These are phyloP conservation scores for Platyura marginata DNA, from an alignment of 1,140 invertebrate genomes.

Conservation along the genomic window DNA sequence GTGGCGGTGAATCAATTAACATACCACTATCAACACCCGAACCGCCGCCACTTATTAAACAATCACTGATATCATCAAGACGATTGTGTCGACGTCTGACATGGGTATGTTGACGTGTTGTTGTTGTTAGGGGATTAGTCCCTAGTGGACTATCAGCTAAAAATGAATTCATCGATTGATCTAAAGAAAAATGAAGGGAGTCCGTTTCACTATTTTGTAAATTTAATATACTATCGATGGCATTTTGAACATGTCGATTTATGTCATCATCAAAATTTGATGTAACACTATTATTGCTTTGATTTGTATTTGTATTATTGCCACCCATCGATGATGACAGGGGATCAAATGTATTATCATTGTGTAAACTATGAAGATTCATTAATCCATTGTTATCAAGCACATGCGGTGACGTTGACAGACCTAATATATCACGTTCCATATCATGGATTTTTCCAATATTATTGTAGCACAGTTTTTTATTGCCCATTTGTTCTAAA, in stretches of 20 bases:
- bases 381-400: background rate
- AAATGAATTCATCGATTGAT: slow-evolving; percentile 20
- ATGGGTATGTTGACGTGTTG: background rate
- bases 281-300: slow-evolving; percentile 1
- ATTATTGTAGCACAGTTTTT: slow-evolving; percentile 12
- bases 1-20: slow-evolving; percentile 7
- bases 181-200: slow-evolving; percentile 13
- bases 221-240: slow-evolving; percentile 59
- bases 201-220: slow-evolving; percentile 31
- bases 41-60: slow-evolving; percentile 16
- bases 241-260: slow-evolving; percentile 55
- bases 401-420: background rate
- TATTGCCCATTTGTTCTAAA: slow-evolving; percentile 15
- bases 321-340: slow-evolving; percentile 9
- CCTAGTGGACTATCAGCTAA: slow-evolving; percentile 16
- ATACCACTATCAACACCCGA: slow-evolving; percentile 10
- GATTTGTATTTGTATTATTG: slow-evolving; percentile 4
- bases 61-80: slow-evolving; percentile 21
- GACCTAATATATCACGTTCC: background rate
- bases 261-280: slow-evolving; percentile 36
- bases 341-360: slow-evolving; percentile 5
- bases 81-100: slow-evolving; percentile 1
- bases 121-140: background rate
- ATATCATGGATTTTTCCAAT: background rate
- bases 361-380: background rate